Base-by-base conservation (phyloP, 2,888 invertebrate genomes). In the Chironomus tentans region DNA sequence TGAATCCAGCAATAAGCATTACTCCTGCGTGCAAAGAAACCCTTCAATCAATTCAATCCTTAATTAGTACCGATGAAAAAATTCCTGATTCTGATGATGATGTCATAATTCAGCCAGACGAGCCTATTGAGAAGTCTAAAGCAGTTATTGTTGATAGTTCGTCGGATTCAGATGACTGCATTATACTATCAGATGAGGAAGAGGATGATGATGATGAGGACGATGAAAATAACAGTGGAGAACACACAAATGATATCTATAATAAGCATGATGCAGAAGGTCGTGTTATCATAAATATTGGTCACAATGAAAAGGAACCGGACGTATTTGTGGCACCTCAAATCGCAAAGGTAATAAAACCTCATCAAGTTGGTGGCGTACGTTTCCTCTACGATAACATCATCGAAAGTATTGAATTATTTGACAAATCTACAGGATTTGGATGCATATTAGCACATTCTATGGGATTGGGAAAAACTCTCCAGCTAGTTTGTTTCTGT, bases 391-490 rank as follows among this genome's bases (percentile, higher is more conserved):
- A 94, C 82, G 98, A 98, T 84, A 99, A 98, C 83, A 92, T 98
- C 24, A 93, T 99, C 79, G 98, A 98, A 85, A 97, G 96, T 21
- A 88, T 93, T 68, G 91, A 91, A 77, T 87, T 96, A 79, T 98
- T 92, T 83, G 92, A 93, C 76, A 92, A 89, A 15, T 93, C 93
- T 0, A 88, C 91, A 2, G 98, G 98, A 12, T 97, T 98, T 83
- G 99, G 99, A 13, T 99, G 98, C 83, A 98, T 99, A 80, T 86
- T 99, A 74, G 98, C 98, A 0, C 98, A 99, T 86, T 97, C 97
- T 68, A 99, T 99, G 99, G 99, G 99, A 1, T 87, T 99, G 38
- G 99, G 99, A n/a, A 99, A 99, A 86, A 99, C 98, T 0, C 86
- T 99, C 77, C 95, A 93, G 86, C 93, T 98, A 76, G 94, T 98